Conservation (phyloP, 2,113 vertebrate species). For the Sinocyclocheilus rhinocerous region DNA sequence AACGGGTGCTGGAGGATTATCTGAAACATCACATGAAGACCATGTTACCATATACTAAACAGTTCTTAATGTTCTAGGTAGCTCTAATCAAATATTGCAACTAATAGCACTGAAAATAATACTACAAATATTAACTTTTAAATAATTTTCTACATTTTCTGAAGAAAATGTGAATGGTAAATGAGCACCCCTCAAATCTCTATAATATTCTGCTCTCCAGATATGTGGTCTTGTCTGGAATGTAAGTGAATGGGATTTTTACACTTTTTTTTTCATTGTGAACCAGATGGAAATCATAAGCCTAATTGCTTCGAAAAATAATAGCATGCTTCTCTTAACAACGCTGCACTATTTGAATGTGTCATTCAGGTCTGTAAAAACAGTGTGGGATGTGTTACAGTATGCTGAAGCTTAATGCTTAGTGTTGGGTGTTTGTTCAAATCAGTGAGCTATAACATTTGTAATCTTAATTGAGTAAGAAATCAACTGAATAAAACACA, state of each 20-base stretch:
- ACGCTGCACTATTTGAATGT: background rate
- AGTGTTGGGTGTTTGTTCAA: too few species aligned
- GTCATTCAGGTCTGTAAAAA: background rate
- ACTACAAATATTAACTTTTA: background rate
- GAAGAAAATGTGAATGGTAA: background rate
- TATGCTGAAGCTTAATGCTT: too few species aligned
- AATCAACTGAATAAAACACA: background rate
- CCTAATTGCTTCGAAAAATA: background rate
- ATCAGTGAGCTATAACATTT: too few species aligned
- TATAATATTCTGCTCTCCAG: background rate
- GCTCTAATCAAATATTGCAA: background rate
- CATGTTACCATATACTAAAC: background rate
- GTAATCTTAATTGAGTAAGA: background rate
- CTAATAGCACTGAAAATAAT: background rate
- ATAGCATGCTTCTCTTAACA: background rate
- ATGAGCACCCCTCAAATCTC: background rate
- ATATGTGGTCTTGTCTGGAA: background rate
- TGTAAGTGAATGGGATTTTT: background rate
- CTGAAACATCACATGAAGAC: slow-evolving; percentile 46
- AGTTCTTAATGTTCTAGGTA: background rate
- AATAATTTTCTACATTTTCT: background rate
- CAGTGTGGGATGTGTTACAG: too few species aligned
- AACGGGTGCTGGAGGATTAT: slow-evolving; percentile 34
- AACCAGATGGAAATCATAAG: background rate
- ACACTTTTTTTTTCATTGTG: background rate